phyloP scores from a whole-genome alignment of 2,113 vertebrate genomes.

The Pogona vitticeps region DNA sequence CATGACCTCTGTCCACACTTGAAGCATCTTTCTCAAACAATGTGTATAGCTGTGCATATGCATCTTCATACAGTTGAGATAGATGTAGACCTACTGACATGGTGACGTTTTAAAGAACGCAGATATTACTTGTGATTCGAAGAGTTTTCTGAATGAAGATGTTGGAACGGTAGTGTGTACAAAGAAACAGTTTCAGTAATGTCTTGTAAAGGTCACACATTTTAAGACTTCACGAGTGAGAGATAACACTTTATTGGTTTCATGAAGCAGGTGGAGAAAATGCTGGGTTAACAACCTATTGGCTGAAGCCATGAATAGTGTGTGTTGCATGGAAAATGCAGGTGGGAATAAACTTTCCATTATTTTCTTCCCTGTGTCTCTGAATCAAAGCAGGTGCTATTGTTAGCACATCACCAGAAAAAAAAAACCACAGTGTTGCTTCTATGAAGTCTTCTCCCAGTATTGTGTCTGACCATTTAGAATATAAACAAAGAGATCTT shows the following conservation, averaged over 20 bases:
- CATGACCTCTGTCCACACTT: background rate
- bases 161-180: background rate
- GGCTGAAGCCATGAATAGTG: no score
- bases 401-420: no score
- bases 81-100: no score
- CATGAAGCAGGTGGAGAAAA: background rate
- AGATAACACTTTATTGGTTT: background rate
- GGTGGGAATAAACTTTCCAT: no score
- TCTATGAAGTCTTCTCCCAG: no score
- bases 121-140: background rate
- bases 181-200: background rate
- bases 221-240: background rate
- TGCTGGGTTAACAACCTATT: background rate
- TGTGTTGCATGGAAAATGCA: no score
- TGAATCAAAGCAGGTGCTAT: no score
- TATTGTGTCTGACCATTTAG: no score
- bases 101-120: background rate
- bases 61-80: no score
- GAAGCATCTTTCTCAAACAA: background rate
- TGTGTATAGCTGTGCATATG: background rate
- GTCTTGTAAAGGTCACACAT: background rate
- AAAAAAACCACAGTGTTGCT: no score
- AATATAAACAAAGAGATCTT: no score
- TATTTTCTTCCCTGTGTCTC: no score
- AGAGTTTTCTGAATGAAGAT: background rate